Conservation (phyloP, 2,113 vertebrate genomes). For the Euleptes europaea region DNA sequence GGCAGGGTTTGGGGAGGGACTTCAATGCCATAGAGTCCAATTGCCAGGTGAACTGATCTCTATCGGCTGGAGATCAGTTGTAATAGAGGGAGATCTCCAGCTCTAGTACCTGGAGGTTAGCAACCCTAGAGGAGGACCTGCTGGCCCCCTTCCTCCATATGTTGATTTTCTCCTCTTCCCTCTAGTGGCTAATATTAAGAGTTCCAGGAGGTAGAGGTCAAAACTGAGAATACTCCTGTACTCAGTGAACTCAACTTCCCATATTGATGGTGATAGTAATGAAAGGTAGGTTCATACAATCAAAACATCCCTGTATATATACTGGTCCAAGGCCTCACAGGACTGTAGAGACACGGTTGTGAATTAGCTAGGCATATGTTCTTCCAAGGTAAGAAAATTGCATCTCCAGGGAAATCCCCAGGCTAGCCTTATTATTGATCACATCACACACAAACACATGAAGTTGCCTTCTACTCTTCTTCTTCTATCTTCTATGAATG, state of each 20-base stretch:
- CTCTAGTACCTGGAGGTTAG: no score
- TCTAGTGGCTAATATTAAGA: no score
- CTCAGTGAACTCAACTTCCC: neutral
- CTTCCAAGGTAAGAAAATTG: neutral
- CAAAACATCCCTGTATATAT: neutral
- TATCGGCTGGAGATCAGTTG: no score
- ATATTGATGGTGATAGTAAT: neutral
- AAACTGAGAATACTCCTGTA: neutral
- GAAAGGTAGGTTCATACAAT: neutral
- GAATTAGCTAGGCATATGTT: neutral
- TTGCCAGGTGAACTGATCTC: no score
- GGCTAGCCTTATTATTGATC: no score
- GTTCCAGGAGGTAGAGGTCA: neutral
- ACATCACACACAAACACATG: no score
- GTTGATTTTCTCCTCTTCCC: neutral
- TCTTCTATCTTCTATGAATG: no score
- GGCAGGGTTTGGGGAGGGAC: no score
- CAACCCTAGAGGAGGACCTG: neutral
- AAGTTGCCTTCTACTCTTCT: no score
- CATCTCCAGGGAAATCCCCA: neutral
- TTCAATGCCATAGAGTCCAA: no score
- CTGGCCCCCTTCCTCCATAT: neutral
- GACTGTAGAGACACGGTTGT: neutral
- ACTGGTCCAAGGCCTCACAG: neutral
- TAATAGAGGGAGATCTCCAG: no score